These are phyloP conservation scores for Fabriciana adippe DNA, from an alignment of 2,888 invertebrate genomes.

Conservation along the genomic window DNA sequence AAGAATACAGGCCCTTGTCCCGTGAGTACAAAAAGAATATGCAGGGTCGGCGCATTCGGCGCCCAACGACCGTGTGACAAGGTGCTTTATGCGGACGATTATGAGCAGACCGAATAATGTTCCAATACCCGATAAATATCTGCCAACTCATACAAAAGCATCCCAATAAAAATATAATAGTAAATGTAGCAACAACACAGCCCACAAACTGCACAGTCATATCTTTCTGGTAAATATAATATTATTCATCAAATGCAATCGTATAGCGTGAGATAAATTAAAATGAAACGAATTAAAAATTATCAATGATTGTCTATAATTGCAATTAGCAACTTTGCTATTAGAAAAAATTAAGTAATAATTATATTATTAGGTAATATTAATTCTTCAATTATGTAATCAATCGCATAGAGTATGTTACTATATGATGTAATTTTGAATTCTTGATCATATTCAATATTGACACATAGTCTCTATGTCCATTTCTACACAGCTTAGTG, in stretches of 20 bases:
- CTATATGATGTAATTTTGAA: no score
- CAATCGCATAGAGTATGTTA: no score
- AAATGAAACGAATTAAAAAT: slow-evolving; percentile 63
- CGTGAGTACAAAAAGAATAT: slow-evolving; percentile 75
- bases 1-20: slow-evolving; percentile 74
- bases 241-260: slow-evolving; percentile 62
- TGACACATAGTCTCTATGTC: neutral
- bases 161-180: slow-evolving; percentile 82
- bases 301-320: slow-evolving; percentile 38
- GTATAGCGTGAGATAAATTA: slow-evolving; percentile 55
- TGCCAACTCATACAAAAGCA: slow-evolving; percentile 83
- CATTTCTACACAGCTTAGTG: slow-evolving; percentile 28
- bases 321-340: neutral
- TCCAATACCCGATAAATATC: slow-evolving; percentile 82
- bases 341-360: neutral
- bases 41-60: slow-evolving; percentile 75
- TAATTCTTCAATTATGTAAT: neutral
- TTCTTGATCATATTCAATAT: no score
- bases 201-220: slow-evolving; percentile 79
- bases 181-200: slow-evolving; percentile 78
- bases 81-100: slow-evolving; percentile 82
- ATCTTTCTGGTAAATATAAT: slow-evolving; percentile 73
- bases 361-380: neutral
- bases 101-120: slow-evolving; percentile 80
- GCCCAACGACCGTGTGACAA: slow-evolving; percentile 82